A percentile compares a stretch with the other conserved stretches of the same genome.
Evolutionary conservation across 2,113 vertebrate genomes (phyloP).

Genomic region (Cebus imitator): DNA sequence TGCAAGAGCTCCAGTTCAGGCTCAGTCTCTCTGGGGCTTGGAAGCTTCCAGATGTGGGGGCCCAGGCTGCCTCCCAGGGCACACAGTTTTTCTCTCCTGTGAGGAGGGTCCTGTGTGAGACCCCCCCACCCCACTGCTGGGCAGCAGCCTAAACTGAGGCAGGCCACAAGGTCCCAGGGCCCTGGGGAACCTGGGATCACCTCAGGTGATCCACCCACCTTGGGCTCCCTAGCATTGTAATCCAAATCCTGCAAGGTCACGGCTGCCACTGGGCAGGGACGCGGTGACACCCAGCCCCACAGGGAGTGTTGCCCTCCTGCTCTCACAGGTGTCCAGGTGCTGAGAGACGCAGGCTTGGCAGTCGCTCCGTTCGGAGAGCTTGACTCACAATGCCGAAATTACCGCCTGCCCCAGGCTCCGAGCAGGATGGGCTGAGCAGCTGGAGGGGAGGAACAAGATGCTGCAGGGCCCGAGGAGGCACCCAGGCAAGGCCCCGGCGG

Average conservation of each 20-base stretch:
- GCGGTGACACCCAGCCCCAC: too few relatives aligned
- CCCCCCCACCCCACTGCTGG: background rate
- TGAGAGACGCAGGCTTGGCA: background rate
- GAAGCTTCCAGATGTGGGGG: background rate
- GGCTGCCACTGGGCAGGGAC: too few relatives aligned
- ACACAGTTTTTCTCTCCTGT: background rate
- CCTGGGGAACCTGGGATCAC: background rate
- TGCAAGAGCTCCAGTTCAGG: background rate
- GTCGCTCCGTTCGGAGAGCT: fast-evolving
- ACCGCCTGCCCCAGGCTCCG: background rate
- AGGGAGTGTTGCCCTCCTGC: background rate
- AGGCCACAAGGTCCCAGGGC: too few relatives aligned
- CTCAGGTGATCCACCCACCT: too few relatives aligned
- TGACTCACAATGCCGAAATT: background rate
- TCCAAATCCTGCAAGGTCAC: background rate
- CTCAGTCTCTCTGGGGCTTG: background rate
- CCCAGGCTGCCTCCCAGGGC: background rate
- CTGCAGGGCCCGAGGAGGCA: background rate
- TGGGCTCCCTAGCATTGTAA: too few relatives aligned
- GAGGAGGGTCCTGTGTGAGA: background rate
- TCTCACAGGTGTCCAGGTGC: background rate
- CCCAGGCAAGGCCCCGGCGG: fast-evolving
- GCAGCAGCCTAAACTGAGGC: too few relatives aligned
- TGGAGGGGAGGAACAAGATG: background rate
- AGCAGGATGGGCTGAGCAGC: background rate